phyloP scores from a whole-genome alignment of 1,140 invertebrate genomes.

The Pristionchus pacificus region DNA sequence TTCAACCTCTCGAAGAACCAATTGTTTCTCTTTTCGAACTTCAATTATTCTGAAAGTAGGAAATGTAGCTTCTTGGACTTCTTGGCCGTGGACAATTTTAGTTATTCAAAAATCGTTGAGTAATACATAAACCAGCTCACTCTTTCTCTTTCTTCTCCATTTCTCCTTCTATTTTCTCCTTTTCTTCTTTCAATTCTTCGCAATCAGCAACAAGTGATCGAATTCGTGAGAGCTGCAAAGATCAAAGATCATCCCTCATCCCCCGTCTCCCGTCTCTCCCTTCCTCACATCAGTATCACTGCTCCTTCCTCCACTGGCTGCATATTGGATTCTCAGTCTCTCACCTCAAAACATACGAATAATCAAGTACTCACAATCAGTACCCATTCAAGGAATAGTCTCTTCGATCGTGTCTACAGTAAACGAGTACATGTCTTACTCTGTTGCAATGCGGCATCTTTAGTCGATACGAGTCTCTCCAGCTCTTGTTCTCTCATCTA shows the following conservation, averaged over 20 bases:
- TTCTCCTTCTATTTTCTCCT: conserved; percentile 3
- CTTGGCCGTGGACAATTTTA: too few species aligned
- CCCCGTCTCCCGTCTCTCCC: background rate
- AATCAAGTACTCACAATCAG: too few species aligned
- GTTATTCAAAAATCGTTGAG: too few species aligned
- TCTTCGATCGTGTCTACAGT: too few species aligned
- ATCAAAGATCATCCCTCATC: background rate
- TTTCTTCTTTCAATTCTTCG: conserved; percentile 3
- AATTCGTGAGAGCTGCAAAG: background rate
- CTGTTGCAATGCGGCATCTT: background rate
- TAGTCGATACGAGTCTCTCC: conserved; percentile 9
- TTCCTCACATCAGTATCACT: background rate
- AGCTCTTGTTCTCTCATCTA: conserved; percentile 25
- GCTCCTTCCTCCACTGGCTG: background rate
- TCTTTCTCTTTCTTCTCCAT: conserved; percentile 1
- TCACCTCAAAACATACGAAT: too few species aligned
- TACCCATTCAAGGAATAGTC: too few species aligned
- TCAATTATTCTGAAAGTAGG: too few species aligned
- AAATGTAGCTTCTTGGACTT: too few species aligned
- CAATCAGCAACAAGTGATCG: background rate
- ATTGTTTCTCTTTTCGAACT: background rate
- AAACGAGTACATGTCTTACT: too few species aligned
- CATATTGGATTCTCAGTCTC: background rate
- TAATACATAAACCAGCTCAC: too few species aligned
- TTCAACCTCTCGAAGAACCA: background rate